These are phyloP conservation scores for Oryctolagus cuniculus DNA, from an alignment of 2,113 vertebrate species.

Conservation along the genomic window DNA sequence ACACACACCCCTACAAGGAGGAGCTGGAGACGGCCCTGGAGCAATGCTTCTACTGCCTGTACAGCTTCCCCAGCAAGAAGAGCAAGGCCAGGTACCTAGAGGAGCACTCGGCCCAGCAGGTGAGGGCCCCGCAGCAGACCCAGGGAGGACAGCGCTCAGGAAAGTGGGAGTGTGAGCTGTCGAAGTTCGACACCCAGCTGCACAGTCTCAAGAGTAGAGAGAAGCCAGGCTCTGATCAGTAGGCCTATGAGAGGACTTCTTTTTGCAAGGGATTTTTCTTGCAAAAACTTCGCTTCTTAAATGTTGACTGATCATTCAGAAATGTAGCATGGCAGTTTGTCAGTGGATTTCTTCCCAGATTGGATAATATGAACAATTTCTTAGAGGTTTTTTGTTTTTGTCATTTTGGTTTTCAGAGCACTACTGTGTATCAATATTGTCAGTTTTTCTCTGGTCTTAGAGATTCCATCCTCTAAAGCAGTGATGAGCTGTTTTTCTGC, in stretches of 20 bases:
- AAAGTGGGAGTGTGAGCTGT: neutral
- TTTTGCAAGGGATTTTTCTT: neutral
- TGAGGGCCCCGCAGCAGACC: slow-evolving; percentile 67
- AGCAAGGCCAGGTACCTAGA: slow-evolving; percentile 98
- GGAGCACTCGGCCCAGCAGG: slow-evolving; percentile 97
- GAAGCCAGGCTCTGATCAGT: neutral
- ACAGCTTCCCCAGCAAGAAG: slow-evolving; percentile 98
- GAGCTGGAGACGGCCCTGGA: slow-evolving; percentile 97
- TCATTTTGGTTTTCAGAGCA: neutral
- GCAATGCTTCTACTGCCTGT: slow-evolving; percentile 98
- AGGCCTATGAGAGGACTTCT: neutral
- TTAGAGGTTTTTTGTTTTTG: neutral
- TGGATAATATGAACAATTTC: neutral
- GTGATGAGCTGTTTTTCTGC: too few relatives aligned
- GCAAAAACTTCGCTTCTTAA: neutral
- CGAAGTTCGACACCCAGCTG: neutral
- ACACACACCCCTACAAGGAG: slow-evolving; percentile 95
- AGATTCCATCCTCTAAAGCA: neutral
- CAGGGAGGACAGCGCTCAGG: accelerated
- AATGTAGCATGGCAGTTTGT: neutral
- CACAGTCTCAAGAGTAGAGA: neutral
- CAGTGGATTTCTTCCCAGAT: neutral
- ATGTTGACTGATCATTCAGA: neutral
- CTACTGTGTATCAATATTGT: neutral
- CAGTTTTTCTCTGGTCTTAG: neutral